phyloP scores from a whole-genome alignment of 1,140 invertebrate genomes.

The Grapholita molesta region DNA sequence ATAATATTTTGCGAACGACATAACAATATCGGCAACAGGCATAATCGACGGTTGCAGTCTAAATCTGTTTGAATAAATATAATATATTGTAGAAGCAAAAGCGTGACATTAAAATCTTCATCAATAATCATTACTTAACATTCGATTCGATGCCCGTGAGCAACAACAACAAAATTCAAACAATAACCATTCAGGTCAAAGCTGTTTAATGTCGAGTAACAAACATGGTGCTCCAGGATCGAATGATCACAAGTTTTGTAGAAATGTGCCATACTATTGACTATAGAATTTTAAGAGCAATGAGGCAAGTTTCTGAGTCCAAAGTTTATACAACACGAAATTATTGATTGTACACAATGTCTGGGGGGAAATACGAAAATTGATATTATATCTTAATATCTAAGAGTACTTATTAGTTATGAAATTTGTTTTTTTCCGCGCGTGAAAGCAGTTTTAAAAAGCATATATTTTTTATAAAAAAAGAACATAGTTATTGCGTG shows the following conservation, averaged over 20 bases:
- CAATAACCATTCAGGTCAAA: not conserved
- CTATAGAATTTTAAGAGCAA: not conserved
- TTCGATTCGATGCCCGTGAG: not conserved
- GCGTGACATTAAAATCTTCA: not conserved
- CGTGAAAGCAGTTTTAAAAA: too few relatives aligned
- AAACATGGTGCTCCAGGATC: not conserved
- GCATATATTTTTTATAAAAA: too few relatives aligned
- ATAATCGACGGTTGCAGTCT: too few relatives aligned
- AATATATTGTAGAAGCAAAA: not conserved
- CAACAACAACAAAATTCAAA: not conserved
- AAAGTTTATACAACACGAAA: not conserved
- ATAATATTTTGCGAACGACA: too few relatives aligned
- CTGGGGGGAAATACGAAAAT: not conserved
- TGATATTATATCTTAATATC: not conserved
- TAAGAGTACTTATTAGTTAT: too few relatives aligned
- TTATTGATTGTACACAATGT: not conserved
- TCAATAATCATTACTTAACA: not conserved
- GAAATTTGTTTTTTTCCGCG: too few relatives aligned
- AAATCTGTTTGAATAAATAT: too few relatives aligned
- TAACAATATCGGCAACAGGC: too few relatives aligned
- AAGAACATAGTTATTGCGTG: too few relatives aligned
- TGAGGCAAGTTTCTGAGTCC: not conserved
- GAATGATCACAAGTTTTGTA: not conserved
- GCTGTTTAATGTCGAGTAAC: slow-evolving; percentile 7
- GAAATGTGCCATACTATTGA: not conserved